Conservation (phyloP, 2,113 vertebrate genomes). For the Clupea harengus region DNA sequence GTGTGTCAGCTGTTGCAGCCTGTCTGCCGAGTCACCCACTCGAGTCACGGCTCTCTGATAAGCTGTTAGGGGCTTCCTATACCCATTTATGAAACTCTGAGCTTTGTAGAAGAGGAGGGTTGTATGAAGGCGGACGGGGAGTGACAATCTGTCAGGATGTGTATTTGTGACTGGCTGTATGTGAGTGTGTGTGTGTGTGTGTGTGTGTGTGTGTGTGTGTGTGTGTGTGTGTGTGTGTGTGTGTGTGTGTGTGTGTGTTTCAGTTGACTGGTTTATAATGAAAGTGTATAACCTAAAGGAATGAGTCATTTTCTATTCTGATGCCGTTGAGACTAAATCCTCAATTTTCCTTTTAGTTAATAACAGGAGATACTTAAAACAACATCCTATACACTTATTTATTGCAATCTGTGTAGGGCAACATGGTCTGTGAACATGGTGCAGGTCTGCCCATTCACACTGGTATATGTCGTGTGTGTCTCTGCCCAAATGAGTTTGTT, state of each 20-base stretch:
- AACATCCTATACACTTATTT: too few relatives aligned
- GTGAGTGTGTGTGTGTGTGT: neutral
- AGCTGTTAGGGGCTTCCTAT: constrained; percentile 27
- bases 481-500: neutral
- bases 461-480: neutral
- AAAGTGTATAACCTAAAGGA: neutral
- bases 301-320: neutral
- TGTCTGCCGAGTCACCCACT: neutral
- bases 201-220: neutral
- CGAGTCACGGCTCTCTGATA: neutral
- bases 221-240: neutral
- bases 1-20: neutral
- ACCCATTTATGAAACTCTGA: constrained; percentile 26
- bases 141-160: constrained; percentile 36
- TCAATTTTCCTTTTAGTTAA: neutral
- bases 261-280: neutral
- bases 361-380: neutral
- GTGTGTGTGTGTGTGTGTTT: neutral
- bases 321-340: too few relatives aligned
- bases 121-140: constrained; percentile 5
- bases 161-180: neutral
- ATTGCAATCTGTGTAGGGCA: too few relatives aligned
- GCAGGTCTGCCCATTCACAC: neutral
- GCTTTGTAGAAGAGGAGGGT: constrained; percentile 24
- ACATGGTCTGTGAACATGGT: neutral